phyloP scores from a whole-genome alignment of 2,888 invertebrate genomes.

The Coronaproctus castanopsis region DNA sequence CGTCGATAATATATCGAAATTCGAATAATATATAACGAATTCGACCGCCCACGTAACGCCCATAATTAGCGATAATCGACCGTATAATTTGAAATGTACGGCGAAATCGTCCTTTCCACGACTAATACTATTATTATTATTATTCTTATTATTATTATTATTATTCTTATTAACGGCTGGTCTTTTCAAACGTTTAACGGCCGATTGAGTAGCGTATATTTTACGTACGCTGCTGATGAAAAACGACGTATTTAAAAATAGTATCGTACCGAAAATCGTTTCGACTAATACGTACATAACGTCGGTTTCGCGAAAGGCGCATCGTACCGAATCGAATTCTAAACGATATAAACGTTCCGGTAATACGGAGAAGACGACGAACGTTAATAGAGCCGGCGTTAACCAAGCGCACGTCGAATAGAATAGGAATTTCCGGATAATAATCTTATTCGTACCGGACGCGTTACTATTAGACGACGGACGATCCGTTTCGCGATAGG shows the following conservation, averaged over 20 bases:
- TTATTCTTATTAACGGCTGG: constrained; percentile 20
- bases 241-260: constrained; percentile 27
- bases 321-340: constrained; percentile 3
- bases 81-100: constrained; percentile 24
- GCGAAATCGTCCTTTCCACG: constrained; percentile 22
- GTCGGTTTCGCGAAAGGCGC: constrained; percentile 7
- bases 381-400: constrained; percentile 26
- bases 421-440: constrained; percentile 25
- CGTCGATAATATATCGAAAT: constrained; percentile 28
- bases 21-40: constrained; percentile 28
- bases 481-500: constrained; percentile 29
- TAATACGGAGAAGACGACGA: constrained; percentile 31
- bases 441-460: constrained; percentile 24
- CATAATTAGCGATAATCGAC: constrained; percentile 30
- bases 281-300: constrained; percentile 12
- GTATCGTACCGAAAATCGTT: constrained; percentile 23
- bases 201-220: constrained; percentile 26
- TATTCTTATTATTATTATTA: too few species aligned
- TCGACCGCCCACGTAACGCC: constrained; percentile 31
- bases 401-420: constrained; percentile 29
- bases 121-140: too few species aligned
- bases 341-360: constrained; percentile 23
- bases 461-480: constrained; percentile 27
- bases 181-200: constrained; percentile 20
- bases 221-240: constrained; percentile 26